Evolutionary conservation across 2,888 invertebrate genomes (phyloP).

Genomic region (Tineola bisselliella): DNA sequence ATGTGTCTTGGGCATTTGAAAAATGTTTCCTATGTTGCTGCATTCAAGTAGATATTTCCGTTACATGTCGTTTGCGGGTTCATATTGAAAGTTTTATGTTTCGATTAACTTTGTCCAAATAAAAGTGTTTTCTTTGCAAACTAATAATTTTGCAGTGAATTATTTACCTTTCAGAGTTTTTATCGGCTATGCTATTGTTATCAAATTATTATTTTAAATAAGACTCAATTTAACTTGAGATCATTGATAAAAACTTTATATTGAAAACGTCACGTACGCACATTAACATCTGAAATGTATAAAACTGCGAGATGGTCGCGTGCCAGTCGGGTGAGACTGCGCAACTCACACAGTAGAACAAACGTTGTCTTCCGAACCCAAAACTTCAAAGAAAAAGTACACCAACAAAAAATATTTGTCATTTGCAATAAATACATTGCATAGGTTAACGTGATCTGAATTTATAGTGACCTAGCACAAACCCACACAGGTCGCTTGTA

Average conservation of each 20-base stretch:
- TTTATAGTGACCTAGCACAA: conserved; percentile 28
- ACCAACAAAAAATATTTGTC: neutral
- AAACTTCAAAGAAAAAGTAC: neutral
- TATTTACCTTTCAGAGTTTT: no score
- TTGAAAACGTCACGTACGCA: no score
- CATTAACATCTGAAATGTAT: no score
- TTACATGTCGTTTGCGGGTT: conserved; percentile 2
- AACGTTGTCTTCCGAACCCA: no score
- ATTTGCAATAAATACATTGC: neutral
- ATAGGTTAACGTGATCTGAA: conserved; percentile 32
- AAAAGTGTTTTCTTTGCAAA: no score
- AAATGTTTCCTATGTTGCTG: conserved; percentile 8
- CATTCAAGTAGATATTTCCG: conserved; percentile 14
- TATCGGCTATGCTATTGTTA: no score
- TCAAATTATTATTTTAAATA: no score
- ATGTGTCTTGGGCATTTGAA: conserved; percentile 10
- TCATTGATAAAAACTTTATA: no score
- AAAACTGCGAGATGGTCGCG: no score
- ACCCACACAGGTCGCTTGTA: conserved; percentile 28
- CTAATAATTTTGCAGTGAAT: neutral
- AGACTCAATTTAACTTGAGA: no score
- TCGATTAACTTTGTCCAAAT: neutral
- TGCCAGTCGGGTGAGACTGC: no score
- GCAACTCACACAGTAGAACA: no score
- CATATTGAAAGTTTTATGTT: neutral